These are phyloP conservation scores for Hydropotes inermis DNA, from an alignment of 2,113 vertebrate genomes.

Conservation along the genomic window DNA sequence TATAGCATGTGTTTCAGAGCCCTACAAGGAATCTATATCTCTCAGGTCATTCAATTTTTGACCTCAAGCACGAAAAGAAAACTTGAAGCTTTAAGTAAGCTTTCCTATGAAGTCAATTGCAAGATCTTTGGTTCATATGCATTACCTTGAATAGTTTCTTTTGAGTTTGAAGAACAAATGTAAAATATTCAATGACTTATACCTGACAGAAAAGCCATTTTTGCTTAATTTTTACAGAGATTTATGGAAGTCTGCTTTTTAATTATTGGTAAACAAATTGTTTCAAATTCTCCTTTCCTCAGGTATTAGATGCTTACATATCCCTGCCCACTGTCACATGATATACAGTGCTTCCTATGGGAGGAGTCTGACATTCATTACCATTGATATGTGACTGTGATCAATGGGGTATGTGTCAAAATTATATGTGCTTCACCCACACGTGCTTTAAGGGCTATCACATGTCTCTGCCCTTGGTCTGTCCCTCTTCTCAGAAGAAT, in stretches of 20 bases:
- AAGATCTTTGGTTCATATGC: background rate
- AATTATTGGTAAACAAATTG: background rate
- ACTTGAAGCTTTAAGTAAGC: background rate
- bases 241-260: background rate
- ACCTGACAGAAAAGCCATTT: background rate
- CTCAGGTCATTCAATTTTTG: conserved; percentile 11
- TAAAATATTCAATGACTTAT: background rate
- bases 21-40: background rate
- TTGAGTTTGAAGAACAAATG: background rate
- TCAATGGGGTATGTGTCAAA: background rate
- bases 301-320: background rate
- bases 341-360: rapidly evolving
- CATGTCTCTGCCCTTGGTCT: background rate
- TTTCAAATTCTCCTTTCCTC: background rate
- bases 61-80: background rate
- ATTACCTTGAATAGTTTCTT: background rate
- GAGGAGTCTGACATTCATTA: rapidly evolving
- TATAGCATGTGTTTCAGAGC: background rate
- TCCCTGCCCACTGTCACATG: background rate
- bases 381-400: background rate
- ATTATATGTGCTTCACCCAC: background rate
- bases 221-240: background rate
- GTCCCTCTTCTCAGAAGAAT: background rate
- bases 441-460: rapidly evolving
- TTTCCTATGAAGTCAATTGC: background rate